These are phyloP conservation scores for Xiphophorus couchianus DNA, from an alignment of 2,113 vertebrate species.

Conservation along the genomic window DNA sequence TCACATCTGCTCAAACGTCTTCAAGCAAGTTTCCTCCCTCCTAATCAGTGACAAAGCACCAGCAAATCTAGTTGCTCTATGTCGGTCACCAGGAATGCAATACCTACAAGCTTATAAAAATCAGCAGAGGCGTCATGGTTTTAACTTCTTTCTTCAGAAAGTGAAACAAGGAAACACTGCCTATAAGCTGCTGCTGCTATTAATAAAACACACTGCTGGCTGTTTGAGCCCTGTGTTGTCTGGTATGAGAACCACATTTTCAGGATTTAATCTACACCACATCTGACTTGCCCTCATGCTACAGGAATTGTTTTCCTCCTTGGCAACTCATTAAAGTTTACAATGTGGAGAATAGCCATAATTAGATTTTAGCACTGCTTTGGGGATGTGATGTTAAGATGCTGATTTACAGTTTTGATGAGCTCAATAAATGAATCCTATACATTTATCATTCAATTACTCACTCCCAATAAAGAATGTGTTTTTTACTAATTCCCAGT, in stretches of 20 bases:
- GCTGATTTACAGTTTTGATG: neutral
- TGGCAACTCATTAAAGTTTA: neutral
- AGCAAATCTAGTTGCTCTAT: neutral
- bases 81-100: neutral
- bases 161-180: neutral
- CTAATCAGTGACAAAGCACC: neutral
- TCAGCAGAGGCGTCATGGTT: neutral
- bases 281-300: neutral
- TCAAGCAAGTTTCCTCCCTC: neutral
- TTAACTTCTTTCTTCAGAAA: neutral
- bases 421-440: neutral
- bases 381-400: neutral
- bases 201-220: neutral
- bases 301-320: neutral
- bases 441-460: neutral
- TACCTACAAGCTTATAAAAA: neutral
- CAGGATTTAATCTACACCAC: neutral
- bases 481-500: neutral
- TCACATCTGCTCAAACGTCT: neutral
- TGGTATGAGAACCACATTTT: neutral
- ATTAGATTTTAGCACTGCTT: neutral
- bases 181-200: neutral
- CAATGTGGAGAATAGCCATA: neutral
- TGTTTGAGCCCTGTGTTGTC: neutral
- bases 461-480: neutral